A percentile compares a stretch with the other conserved stretches of the same genome.
phyloP scores from a whole-genome alignment of 2,797 vertebrate genomes.

The Alectoris magna region DNA sequence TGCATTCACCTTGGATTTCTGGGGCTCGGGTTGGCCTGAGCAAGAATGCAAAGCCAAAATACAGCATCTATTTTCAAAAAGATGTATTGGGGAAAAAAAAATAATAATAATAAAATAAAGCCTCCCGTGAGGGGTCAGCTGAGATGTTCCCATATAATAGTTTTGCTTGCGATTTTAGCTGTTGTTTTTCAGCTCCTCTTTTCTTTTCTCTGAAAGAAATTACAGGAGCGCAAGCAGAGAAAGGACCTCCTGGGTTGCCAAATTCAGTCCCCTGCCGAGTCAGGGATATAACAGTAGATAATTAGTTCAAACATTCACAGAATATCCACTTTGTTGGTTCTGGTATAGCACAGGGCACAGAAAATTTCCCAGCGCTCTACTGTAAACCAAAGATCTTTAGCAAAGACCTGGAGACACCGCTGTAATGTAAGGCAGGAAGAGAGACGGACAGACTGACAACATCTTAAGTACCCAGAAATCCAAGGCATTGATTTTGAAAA shows the following conservation, averaged over 20 bases:
- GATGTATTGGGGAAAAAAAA: constrained; percentile 24
- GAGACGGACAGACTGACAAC: constrained; percentile 35
- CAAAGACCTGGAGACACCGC: constrained; percentile 10
- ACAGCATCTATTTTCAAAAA: constrained; percentile 36
- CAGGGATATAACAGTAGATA: constrained; percentile 56
- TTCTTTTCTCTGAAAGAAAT: constrained; percentile 32
- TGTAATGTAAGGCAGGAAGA: constrained; percentile 51
- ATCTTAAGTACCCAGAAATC: constrained; percentile 53
- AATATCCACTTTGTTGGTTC: constrained; percentile 52
- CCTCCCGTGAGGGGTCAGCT: constrained; percentile 14
- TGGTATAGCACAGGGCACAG: constrained; percentile 50
- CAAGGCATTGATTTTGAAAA: constrained; percentile 26
- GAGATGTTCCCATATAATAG: constrained; percentile 16
- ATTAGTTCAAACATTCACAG: constrained; percentile 64
- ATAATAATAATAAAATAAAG: constrained; percentile 43
- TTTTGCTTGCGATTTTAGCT: constrained; percentile 56
- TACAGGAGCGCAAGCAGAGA: constrained; percentile 43
- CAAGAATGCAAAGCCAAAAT: background rate
- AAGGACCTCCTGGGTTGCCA: constrained; percentile 69
- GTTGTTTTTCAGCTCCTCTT: constrained; percentile 41
- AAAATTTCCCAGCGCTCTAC: constrained; percentile 47
- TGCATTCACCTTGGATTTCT: background rate
- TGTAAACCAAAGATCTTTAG: constrained; percentile 45
- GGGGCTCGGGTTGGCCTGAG: background rate
- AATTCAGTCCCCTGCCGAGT: constrained; percentile 53